phyloP scores from a whole-genome alignment of 1,140 invertebrate species.

The Tetranychus urticae region DNA sequence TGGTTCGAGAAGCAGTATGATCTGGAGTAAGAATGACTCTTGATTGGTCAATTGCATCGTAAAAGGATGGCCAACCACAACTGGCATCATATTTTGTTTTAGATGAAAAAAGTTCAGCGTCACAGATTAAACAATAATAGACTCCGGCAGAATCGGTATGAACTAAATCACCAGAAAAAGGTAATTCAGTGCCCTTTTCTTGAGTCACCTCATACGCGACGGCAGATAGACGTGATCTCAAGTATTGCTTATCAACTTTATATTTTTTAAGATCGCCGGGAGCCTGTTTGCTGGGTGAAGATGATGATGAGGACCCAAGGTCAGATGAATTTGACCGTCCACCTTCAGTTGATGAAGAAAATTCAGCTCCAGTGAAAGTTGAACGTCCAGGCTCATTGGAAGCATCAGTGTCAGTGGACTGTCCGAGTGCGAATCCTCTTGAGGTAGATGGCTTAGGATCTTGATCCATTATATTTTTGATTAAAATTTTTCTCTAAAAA shows the following conservation, averaged over 20 bases:
- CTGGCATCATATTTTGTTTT: slow-evolving; percentile 82
- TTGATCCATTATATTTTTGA: too few relatives aligned
- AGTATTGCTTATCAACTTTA: slow-evolving; percentile 35
- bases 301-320: too few relatives aligned
- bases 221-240: slow-evolving; percentile 61
- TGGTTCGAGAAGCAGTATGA: slow-evolving; percentile 48
- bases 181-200: slow-evolving; percentile 42
- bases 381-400: too few relatives aligned
- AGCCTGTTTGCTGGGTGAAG: too few relatives aligned
- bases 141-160: slow-evolving; percentile 63
- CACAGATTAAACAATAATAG: slow-evolving; percentile 76
- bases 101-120: slow-evolving; percentile 66
- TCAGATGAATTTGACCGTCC: too few relatives aligned
- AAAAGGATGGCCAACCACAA: slow-evolving; percentile 96
- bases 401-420: too few relatives aligned
- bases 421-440: too few relatives aligned
- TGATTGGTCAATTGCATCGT: slow-evolving; percentile 66
- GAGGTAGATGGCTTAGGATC: too few relatives aligned
- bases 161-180: slow-evolving; percentile 47
- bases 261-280: not conserved
- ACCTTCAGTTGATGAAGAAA: too few relatives aligned
- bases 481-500: too few relatives aligned
- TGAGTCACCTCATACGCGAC: slow-evolving; percentile 84
- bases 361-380: too few relatives aligned
- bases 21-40: slow-evolving; percentile 66